Evolutionary conservation across 2,888 invertebrate genomes (phyloP), one percentile per base, ranked within the genome.

Genomic region (Dryadula phaetusa): DNA sequence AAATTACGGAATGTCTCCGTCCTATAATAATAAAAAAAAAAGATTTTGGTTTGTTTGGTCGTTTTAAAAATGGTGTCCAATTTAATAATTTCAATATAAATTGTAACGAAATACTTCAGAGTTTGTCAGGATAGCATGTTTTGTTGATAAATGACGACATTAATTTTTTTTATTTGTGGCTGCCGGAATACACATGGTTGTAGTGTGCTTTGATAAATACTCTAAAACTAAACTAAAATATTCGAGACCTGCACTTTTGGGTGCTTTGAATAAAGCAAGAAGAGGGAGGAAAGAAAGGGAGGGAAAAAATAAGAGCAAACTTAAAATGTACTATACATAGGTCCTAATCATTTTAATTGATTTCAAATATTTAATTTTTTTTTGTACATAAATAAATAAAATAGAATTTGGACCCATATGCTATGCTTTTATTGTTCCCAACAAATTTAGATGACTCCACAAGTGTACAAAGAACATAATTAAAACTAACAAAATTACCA

Each of bases 161-260:
- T 25, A 37, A 40, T 56, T 60, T 44, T n/a, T 46, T 60, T 60
- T 14, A 44, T 60, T 60, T 46, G 44, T 6, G 32, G 18, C 18
- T 12, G 40, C 1, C 16, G 42, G 6, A 42, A 54, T 54, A 25
- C 25, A 32, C 25, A 32, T 28, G 20, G 14, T 8, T 58, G 22
- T 42, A 42, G 40, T 20, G 37, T 40, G 60, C 32, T 60, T 44
- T 28, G 28, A 28, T n/a, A n/a, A n/a, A n/a, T n/a, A n/a, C n/a
- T n/a, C n/a, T n/a, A n/a, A n/a, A n/a, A n/a, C n/a, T n/a, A n/a
- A n/a, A n/a, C n/a, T n/a, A n/a, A n/a, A n/a, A n/a, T n/a, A n/a
- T n/a, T n/a, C n/a, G n/a, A n/a, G n/a, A n/a, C n/a, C n/a, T n/a
- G n/a, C n/a, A n/a, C n/a, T n/a, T n/a, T n/a, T n/a, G n/a, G n/a